Base-by-base conservation (phyloP, 1,140 invertebrate species). In the Diploscapter pachys region DNA sequence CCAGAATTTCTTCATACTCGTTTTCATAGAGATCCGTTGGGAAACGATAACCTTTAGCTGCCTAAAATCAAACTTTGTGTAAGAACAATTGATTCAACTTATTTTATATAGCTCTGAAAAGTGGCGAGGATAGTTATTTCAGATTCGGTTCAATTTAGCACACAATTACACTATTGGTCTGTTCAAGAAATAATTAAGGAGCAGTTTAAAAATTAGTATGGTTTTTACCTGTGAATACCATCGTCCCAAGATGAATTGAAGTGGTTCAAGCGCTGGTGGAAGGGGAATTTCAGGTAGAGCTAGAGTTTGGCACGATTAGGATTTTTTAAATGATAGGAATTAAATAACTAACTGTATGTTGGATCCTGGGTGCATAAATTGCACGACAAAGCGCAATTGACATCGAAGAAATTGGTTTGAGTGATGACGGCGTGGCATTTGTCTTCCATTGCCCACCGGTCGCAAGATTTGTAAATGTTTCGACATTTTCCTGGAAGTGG, bases 351-450 rank as follows among this genome's bases (percentile, higher is more conserved):
- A 85, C 82, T 83, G 49, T 85, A 74, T 13, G 72, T 76, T 5
- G 80, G 73, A 78, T 85, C 83, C 31, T 80, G 71, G 51, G 68
- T 73, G 78, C 83, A 85, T 76, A 83, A 80, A 63, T 85, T 83
- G 63, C 83, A 85, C 51, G 79, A 80, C 51, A 85, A 73, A 2
- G 84, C 83, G 71, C 83, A 85, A 64, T 85, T 85, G 31, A 85
- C 83, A 78, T 85, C 83, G 65, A 85, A 85, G 61, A 85, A 85
- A 65, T 85, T 85, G 54, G 83, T 85, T 75, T 85, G 80, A 49
- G 81, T 83, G 51, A 75, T 13, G 52, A 85, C 83, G 53, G 85
- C 69, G 63, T 85, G 84, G 68, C 83, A 85, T 66, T 85, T 85
- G 69, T 85, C 83, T 72, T 85, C 83, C 74, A 85, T 81, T 49